A percentile compares a stretch with the other conserved stretches of the same genome.
Evolutionary conservation across 2,888 invertebrate species (phyloP).

Genomic region (Drosophila robusta): DNA sequence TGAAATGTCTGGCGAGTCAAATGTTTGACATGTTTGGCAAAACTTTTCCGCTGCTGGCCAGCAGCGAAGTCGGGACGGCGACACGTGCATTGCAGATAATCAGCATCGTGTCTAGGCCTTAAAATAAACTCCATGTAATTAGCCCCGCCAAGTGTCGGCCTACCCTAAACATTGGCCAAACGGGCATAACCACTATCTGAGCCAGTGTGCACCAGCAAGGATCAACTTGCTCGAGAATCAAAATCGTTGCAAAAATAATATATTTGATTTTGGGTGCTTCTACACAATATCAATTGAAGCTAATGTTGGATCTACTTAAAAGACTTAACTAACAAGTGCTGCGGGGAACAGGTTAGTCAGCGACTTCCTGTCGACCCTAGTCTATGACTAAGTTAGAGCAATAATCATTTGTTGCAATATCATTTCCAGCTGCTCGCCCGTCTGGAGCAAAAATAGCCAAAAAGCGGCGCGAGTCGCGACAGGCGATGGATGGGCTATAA

Average conservation of each 20-base stretch:
- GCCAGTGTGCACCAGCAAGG: background rate
- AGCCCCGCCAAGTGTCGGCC: conserved; percentile 68
- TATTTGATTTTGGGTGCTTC: too few relatives aligned
- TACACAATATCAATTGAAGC: too few relatives aligned
- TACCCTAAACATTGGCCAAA: background rate
- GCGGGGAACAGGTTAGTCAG: background rate
- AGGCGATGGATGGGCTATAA: conserved; percentile 79
- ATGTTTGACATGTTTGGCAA: conserved; percentile 62
- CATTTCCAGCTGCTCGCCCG: conserved; percentile 57
- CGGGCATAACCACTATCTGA: background rate
- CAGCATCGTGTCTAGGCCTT: conserved; percentile 76
- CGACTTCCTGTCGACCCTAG: background rate
- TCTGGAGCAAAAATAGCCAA: conserved; percentile 77
- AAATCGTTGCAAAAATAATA: too few relatives aligned
- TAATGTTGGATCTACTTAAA: too few relatives aligned
- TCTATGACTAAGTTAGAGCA: conserved; percentile 31
- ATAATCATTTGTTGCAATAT: conserved; percentile 12
- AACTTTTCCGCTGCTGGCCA: conserved; percentile 30
- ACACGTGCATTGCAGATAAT: conserved; percentile 79
- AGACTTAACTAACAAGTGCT: too few relatives aligned
- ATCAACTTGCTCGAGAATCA: too few relatives aligned
- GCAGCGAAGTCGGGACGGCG: conserved; percentile 38
- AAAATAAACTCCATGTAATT: conserved; percentile 81
- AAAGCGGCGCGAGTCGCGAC: conserved; percentile 64
- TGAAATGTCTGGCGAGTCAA: conserved; percentile 54